These are phyloP conservation scores for Kryptolebias marmoratus DNA, from an alignment of 2,113 vertebrate species.

Conservation along the genomic window DNA sequence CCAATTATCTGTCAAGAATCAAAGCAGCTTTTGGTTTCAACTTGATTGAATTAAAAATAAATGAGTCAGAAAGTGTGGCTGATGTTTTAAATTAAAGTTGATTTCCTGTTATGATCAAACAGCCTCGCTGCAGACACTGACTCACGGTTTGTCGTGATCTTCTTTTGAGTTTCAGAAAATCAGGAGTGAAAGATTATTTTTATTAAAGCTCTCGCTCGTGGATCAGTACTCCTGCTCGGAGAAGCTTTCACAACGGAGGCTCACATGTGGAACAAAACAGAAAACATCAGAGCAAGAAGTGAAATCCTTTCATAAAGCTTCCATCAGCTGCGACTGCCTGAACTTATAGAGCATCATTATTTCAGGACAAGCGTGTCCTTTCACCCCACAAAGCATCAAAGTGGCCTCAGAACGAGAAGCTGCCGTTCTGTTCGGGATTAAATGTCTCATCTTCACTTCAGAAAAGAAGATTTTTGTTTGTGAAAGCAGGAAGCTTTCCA, in stretches of 20 bases:
- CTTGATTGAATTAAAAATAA: constrained; percentile 26
- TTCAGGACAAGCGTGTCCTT: neutral
- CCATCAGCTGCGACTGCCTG: constrained; percentile 27
- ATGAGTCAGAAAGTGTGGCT: constrained; percentile 15
- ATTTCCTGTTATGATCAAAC: constrained; percentile 23
- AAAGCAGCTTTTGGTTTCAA: constrained; percentile 22
- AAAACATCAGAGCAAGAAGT: constrained; percentile 42
- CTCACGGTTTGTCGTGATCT: constrained; percentile 31
- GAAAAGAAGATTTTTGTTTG: neutral
- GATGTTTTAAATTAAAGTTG: constrained; percentile 3
- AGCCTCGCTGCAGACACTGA: constrained; percentile 17
- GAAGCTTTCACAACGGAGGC: constrained; percentile 32
- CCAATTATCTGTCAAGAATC: constrained; percentile 37
- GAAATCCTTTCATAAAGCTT: constrained; percentile 59
- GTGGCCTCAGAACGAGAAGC: neutral
- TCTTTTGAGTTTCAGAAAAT: constrained; percentile 34
- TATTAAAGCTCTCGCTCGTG: constrained; percentile 40
- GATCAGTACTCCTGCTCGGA: constrained; percentile 52
- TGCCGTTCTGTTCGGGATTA: neutral
- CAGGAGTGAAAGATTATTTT: constrained; percentile 33
- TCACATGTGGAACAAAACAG: constrained; percentile 52
- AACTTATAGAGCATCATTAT: constrained; percentile 13
- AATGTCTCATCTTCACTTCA: neutral
- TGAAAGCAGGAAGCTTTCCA: neutral
- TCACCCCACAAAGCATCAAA: neutral